These are phyloP conservation scores for Drosophila saltans DNA, from an alignment of 1,140 invertebrate species.

Conservation along the genomic window DNA sequence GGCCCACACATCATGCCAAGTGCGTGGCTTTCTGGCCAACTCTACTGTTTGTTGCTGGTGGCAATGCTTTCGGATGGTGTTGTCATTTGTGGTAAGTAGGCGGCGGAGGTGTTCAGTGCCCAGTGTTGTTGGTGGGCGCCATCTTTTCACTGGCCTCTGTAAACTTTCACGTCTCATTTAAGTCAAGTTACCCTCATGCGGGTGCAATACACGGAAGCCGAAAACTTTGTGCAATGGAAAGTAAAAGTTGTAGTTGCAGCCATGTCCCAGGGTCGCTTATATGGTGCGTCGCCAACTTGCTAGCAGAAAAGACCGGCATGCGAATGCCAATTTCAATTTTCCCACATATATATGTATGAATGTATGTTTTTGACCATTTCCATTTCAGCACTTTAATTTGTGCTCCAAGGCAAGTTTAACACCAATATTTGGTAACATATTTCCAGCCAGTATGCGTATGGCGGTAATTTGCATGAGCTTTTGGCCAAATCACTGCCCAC, in stretches of 20 bases:
- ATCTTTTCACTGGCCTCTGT: conserved; percentile 66
- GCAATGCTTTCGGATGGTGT: no score
- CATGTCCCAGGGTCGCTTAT: conserved; percentile 60
- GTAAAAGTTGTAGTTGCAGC: conserved; percentile 71
- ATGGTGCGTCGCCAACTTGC: conserved; percentile 52
- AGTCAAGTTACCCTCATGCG: conserved; percentile 55
- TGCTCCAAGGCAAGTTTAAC: conserved; percentile 58
- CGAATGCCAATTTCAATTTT: conserved; percentile 70
- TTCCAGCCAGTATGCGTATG: conserved; percentile 43
- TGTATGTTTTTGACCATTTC: conserved; percentile 33
- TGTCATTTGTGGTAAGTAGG: conserved; percentile 2
- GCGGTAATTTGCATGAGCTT: conserved; percentile 64
- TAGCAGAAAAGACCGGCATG: conserved; percentile 43
- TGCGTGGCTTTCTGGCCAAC: conserved; percentile 49
- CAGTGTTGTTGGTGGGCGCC: conserved; percentile 39
- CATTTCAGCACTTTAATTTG: conserved; percentile 16
- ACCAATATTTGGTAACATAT: conserved; percentile 66
- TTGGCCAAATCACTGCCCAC: conserved; percentile 55
- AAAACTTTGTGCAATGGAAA: conserved; percentile 68
- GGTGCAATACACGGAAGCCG: conserved; percentile 72
- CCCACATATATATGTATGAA: conserved; percentile 63
- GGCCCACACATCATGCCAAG: conserved; percentile 55
- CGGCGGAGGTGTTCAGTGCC: conserved; percentile 17
- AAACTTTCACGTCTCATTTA: conserved; percentile 78
- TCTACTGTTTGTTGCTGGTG: background rate